phyloP scores from a whole-genome alignment of 2,113 vertebrate species.

The Echinops telfairi region DNA sequence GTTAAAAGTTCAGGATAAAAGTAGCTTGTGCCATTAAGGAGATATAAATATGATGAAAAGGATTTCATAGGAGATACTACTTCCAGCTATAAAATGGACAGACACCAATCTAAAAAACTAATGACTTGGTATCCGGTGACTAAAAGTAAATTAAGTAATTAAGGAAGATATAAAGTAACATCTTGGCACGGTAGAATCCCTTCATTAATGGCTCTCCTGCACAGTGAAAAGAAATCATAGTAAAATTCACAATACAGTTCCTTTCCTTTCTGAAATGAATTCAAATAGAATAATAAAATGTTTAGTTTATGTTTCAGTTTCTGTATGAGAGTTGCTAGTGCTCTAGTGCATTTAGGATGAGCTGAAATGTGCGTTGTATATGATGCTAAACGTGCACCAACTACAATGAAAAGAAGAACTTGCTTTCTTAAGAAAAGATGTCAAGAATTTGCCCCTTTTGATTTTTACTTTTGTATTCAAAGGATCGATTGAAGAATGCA shows the following conservation, averaged over 20 bases:
- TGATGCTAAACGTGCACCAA: neutral
- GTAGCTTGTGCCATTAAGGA: conserved; percentile 4
- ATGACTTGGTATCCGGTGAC: conserved; percentile 36
- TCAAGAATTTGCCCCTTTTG: neutral
- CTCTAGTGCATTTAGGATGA: neutral
- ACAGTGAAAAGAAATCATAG: neutral
- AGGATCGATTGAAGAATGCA: neutral
- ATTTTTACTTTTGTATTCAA: neutral
- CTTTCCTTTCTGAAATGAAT: conserved; percentile 10
- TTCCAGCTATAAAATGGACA: conserved; percentile 27
- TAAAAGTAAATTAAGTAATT: conserved; percentile 70
- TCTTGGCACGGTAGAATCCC: conserved; percentile 54
- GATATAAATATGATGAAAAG: conserved; percentile 19
- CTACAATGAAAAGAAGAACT: neutral
- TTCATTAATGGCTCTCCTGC: conserved; percentile 55
- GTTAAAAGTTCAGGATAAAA: conserved; percentile 37
- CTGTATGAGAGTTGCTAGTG: neutral
- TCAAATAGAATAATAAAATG: conserved; percentile 26
- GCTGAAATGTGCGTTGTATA: neutral
- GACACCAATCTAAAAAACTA: conserved; percentile 31
- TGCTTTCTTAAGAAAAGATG: neutral
- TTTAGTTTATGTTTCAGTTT: conserved; percentile 50
- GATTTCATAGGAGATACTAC: neutral
- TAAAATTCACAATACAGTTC: conserved; percentile 14
- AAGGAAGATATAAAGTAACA: conserved; percentile 66